phyloP scores from a whole-genome alignment of 2,888 invertebrate genomes.

The Sthenelais limicola region DNA sequence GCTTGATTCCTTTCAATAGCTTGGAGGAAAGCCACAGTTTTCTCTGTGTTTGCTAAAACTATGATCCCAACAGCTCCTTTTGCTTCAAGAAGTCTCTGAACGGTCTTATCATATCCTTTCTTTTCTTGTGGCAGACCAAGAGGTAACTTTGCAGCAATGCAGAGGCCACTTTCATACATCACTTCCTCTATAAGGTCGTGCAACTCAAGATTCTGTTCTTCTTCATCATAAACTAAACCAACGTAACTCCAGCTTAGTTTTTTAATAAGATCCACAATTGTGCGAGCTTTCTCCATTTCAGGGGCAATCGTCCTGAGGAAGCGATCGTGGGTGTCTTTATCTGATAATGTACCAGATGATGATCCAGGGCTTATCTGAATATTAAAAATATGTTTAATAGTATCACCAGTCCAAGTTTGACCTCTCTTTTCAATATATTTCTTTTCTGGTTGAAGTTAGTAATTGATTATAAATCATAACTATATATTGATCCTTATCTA shows the following conservation, averaged over 20 bases:
- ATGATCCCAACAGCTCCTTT: constrained; percentile 43
- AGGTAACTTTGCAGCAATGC: constrained; percentile 31
- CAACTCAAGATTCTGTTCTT: not conserved
- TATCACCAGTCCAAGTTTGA: not conserved
- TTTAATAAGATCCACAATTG: constrained; percentile 13
- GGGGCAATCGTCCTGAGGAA: constrained; percentile 36
- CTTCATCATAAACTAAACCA: constrained; percentile 10
- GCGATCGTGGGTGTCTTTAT: constrained; percentile 19
- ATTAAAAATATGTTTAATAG: not conserved
- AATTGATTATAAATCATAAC: too few relatives aligned
- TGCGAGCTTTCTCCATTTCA: constrained; percentile 12
- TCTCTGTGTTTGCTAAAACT: not conserved
- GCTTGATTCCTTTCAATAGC: not conserved
- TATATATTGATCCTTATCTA: too few relatives aligned
- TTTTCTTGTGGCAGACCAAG: not conserved
- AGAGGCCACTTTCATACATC: constrained; percentile 21
- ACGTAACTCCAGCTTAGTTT: constrained; percentile 40
- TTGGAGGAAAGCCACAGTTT: constrained; percentile 5
- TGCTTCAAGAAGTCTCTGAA: not conserved
- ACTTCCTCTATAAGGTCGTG: not conserved
- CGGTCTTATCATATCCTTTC: not conserved
- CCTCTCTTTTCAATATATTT: too few relatives aligned
- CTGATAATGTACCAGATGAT: constrained; percentile 8
- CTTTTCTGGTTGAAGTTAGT: too few relatives aligned
- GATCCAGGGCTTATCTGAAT: constrained; percentile 36